phyloP scores from a whole-genome alignment of 2,888 invertebrate genomes.

The Marasmarcha lunaedactyla region DNA sequence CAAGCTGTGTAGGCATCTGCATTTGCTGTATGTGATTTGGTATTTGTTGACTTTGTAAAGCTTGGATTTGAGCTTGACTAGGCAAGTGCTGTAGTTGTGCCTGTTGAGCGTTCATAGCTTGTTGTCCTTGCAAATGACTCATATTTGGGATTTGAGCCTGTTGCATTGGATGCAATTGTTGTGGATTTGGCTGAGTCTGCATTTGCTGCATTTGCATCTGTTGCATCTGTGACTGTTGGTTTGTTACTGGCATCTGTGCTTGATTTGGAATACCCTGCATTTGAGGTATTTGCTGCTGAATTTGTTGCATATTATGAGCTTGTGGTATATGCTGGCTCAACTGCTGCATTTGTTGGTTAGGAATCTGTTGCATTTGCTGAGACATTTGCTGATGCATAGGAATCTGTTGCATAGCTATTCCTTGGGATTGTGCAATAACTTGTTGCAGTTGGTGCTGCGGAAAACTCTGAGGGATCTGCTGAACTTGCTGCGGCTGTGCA shows the following conservation, averaged over 20 bases:
- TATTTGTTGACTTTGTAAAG: constrained; percentile 66
- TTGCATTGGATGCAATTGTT: constrained; percentile 62
- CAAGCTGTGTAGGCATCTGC: constrained; percentile 57
- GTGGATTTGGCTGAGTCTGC: constrained; percentile 55
- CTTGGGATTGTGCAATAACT: constrained; percentile 61
- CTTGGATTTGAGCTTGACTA: constrained; percentile 64
- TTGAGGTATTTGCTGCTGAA: constrained; percentile 64
- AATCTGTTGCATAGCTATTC: constrained; percentile 62
- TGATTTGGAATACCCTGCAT: constrained; percentile 61
- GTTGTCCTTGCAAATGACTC: constrained; percentile 59
- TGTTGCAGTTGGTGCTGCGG: constrained; percentile 66
- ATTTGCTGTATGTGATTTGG: constrained; percentile 67
- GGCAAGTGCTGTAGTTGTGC: constrained; percentile 63
- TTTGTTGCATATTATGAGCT: constrained; percentile 59
- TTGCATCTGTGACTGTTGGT: constrained; percentile 62
- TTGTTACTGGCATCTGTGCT: constrained; percentile 57
- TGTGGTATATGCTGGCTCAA: constrained; percentile 61
- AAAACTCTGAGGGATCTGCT: constrained; percentile 65
- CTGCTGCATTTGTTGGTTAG: constrained; percentile 66
- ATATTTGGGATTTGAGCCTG: constrained; percentile 61
- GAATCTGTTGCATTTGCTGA: constrained; percentile 66
- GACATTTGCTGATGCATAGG: constrained; percentile 66
- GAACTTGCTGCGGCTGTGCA: constrained; percentile 57
- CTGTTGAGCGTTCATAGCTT: constrained; percentile 53
- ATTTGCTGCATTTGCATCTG: constrained; percentile 67